Percentiles rank a stretch among this genome's conserved stretches.
Conservation (phyloP, 2,113 vertebrate species). For the Anas platyrhynchos region DNA sequence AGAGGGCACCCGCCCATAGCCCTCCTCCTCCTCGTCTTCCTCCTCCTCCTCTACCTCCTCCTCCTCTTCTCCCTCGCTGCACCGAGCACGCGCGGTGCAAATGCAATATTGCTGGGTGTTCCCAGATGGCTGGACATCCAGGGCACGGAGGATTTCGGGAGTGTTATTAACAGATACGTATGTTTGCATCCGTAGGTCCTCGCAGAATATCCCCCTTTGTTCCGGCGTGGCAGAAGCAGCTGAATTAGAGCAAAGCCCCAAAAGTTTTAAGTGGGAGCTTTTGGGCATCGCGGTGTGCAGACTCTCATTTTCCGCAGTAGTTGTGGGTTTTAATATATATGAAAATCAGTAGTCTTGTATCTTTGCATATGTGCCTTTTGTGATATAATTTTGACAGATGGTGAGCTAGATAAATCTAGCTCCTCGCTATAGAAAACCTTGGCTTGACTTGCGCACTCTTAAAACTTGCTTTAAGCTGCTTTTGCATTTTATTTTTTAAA, state of each 20-base stretch:
- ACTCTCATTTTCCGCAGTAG: constrained; percentile 87
- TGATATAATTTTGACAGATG: constrained; percentile 88
- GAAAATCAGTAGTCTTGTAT: constrained; percentile 94
- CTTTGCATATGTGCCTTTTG: constrained; percentile 88
- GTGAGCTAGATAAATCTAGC: constrained; percentile 81
- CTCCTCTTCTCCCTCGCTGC: background rate
- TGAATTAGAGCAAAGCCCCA: constrained; percentile 67
- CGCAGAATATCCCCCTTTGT: background rate
- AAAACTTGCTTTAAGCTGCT: constrained; percentile 80
- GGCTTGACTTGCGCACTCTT: constrained; percentile 75
- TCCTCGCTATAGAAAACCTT: constrained; percentile 78
- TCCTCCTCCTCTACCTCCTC: background rate
- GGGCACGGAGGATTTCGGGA: background rate
- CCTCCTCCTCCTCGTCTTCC: background rate
- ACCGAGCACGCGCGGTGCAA: fast-evolving
- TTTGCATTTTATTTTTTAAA: constrained; percentile 77
- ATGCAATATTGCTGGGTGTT: fast-evolving
- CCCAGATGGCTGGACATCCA: fast-evolving
- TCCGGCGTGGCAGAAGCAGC: background rate
- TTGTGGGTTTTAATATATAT: constrained; percentile 98
- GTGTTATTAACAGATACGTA: background rate
- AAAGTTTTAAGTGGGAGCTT: constrained; percentile 81
- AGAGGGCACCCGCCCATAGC: fast-evolving
- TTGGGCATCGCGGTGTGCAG: constrained; percentile 77
- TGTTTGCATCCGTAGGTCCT: background rate